A percentile compares a stretch with the other conserved stretches of the same genome.
Conservation (phyloP, 2,888 invertebrate genomes). For the Drosophila rellima region DNA sequence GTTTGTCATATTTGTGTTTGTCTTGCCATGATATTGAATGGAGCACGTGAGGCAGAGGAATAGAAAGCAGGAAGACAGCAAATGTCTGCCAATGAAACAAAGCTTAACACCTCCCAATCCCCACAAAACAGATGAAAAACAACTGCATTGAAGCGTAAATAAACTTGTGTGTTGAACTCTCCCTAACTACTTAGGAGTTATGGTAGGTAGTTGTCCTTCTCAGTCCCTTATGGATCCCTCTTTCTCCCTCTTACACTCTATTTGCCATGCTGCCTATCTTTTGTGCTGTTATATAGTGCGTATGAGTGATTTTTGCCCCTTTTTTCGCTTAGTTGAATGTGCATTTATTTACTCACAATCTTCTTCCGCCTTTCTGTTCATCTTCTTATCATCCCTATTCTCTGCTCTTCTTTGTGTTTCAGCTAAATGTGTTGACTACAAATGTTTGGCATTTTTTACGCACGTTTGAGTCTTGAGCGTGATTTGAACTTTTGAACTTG, state of each 20-base stretch:
- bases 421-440: slow-evolving; percentile 38
- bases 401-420: not conserved
- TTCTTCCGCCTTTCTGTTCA: not conserved
- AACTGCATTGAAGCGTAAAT: slow-evolving; percentile 56
- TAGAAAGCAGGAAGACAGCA: slow-evolving; percentile 16
- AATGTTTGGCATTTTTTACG: slow-evolving; percentile 51
- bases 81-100: slow-evolving; percentile 36
- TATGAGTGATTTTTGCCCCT: slow-evolving; percentile 46
- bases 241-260: not conserved
- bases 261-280: slow-evolving; percentile 12
- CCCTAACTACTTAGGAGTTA: slow-evolving; percentile 1
- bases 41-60: slow-evolving; percentile 4
- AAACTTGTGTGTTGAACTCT: slow-evolving; percentile 28
- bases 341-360: slow-evolving; percentile 37
- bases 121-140: slow-evolving; percentile 29
- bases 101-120: slow-evolving; percentile 27
- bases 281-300: slow-evolving; percentile 45
- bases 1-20: slow-evolving; percentile 15
- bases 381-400: not conserved
- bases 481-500: slow-evolving; percentile 24
- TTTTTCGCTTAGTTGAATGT: slow-evolving; percentile 46
- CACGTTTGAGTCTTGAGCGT: slow-evolving; percentile 46
- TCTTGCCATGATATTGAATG: slow-evolving; percentile 6
- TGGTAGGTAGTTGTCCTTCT: not conserved
- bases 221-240: not conserved